Conservation (phyloP, 2,797 vertebrate species). For the Chloroceryle inda region DNA sequence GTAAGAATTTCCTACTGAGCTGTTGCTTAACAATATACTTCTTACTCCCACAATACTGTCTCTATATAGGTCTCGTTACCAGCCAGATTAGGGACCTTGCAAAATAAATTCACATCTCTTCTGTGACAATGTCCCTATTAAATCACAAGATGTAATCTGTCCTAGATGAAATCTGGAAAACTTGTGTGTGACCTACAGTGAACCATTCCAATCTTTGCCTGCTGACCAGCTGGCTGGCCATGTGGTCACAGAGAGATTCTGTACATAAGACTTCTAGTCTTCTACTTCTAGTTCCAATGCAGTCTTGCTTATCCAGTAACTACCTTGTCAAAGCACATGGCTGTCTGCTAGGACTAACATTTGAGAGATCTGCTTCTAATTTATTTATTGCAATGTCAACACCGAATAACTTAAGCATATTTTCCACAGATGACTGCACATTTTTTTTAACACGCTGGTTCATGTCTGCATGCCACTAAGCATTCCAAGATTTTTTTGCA, state of each 20-base stretch:
- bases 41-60: neutral
- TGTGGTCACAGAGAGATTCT: neutral
- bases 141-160: neutral
- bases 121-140: neutral
- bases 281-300: neutral
- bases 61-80: neutral
- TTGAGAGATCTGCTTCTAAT: constrained; percentile 32
- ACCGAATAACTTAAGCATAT: constrained; percentile 63
- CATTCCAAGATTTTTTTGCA: constrained; percentile 57
- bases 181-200: neutral
- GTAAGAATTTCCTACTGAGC: neutral
- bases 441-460: constrained; percentile 58
- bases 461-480: constrained; percentile 36
- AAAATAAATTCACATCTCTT: neutral
- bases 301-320: neutral
- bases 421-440: constrained; percentile 63
- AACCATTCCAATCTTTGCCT: neutral
- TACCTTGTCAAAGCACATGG: constrained; percentile 10
- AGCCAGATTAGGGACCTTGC: neutral
- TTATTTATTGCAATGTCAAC: constrained; percentile 63
- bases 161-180: neutral
- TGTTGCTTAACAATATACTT: neutral
- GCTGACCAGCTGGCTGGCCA: constrained; percentile 15
- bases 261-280: neutral
- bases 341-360: constrained; percentile 55